These are phyloP conservation scores for Theonella swinhoei DNA, from an alignment of 37 sponge, comb jelly and placozoan species.

Conservation along the genomic window DNA sequence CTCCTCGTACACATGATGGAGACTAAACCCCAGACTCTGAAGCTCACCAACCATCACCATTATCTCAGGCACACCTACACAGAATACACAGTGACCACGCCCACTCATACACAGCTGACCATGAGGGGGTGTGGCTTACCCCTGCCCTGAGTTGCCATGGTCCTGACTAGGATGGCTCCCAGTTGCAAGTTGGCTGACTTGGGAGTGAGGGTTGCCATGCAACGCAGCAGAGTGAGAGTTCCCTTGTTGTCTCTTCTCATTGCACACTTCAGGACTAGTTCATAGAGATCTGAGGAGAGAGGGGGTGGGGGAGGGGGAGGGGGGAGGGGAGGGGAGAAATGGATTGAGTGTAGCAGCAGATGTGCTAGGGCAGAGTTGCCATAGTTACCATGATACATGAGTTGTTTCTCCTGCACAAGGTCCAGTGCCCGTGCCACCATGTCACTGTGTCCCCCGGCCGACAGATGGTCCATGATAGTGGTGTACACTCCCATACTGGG, in stretches of 20 bases:
- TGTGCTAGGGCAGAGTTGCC: too few relatives aligned
- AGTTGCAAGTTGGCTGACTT: background rate
- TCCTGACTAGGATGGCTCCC: background rate
- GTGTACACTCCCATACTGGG: background rate
- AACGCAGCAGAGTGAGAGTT: background rate
- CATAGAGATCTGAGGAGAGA: background rate
- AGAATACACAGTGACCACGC: too few relatives aligned
- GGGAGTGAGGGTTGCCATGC: background rate
- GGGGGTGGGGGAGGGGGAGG: background rate
- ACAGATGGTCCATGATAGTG: slow-evolving; percentile 33
- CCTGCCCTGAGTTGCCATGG: background rate
- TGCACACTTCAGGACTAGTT: background rate
- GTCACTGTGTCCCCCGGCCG: slow-evolving; percentile 17
- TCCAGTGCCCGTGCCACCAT: slow-evolving; percentile 1
- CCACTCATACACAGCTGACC: too few relatives aligned
- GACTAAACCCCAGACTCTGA: background rate
- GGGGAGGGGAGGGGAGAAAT: background rate
- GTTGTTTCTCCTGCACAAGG: background rate
- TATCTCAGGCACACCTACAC: background rate
- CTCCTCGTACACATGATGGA: background rate
- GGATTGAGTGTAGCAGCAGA: too few relatives aligned
- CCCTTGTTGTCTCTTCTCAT: background rate
- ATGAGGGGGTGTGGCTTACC: background rate
- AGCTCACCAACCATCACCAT: background rate
- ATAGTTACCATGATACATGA: background rate